A percentile compares a stretch with the other conserved stretches of the same genome.
Conservation (phyloP, 2,888 invertebrate species). For the Melolontha melolontha region DNA sequence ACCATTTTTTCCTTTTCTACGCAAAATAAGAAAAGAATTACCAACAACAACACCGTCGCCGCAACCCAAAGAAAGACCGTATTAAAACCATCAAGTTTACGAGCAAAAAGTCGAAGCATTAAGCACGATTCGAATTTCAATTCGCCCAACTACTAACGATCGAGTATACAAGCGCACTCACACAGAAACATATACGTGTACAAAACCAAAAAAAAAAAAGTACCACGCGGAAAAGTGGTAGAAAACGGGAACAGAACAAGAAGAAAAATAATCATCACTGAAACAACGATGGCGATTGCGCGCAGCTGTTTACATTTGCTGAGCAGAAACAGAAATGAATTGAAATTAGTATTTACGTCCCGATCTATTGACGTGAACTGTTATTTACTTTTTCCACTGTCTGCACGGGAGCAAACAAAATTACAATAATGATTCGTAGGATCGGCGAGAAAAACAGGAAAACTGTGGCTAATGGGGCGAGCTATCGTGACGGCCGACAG, state of each 20-base stretch:
- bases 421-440: constrained; percentile 36
- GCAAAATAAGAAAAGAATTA: too few species aligned
- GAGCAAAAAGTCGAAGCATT: too few species aligned
- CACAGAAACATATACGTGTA: too few species aligned
- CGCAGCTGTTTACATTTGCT: constrained; percentile 30
- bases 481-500: constrained; percentile 34
- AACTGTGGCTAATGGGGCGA: constrained; percentile 8
- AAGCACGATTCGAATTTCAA: too few species aligned
- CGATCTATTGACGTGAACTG: constrained; percentile 27
- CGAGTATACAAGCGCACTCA: too few species aligned
- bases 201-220: constrained; percentile 4
- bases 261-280: constrained; percentile 26
- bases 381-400: constrained; percentile 38
- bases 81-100: too few species aligned
- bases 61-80: too few species aligned
- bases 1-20: constrained; percentile 3
- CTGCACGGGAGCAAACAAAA: constrained; percentile 26
- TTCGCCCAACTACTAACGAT: too few species aligned
- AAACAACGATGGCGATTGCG: constrained; percentile 19
- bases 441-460: constrained; percentile 9
- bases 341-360: constrained; percentile 35
- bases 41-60: too few species aligned
- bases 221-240: background rate
- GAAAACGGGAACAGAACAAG: constrained; percentile 17
- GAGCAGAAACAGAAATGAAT: constrained; percentile 14